A percentile compares a stretch with the other conserved stretches of the same genome.
Evolutionary conservation across 2,113 vertebrate species (phyloP).

Genomic region (Corythornis cristatus): DNA sequence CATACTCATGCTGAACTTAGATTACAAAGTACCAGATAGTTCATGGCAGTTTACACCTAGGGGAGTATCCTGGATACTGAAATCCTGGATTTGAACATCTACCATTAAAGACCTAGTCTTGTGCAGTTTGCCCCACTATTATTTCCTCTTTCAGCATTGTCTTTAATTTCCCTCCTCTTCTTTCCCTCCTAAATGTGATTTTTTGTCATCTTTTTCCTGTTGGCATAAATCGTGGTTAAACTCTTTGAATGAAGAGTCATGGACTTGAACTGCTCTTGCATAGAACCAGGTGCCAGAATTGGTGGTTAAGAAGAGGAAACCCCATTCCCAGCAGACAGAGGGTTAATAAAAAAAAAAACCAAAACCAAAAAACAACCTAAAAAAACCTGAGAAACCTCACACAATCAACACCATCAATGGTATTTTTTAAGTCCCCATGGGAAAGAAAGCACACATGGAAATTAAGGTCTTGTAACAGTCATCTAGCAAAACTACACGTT

Average conservation of each 20-base stretch:
- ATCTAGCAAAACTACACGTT: not conserved
- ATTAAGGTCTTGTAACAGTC: not conserved
- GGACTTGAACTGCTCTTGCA: conserved; percentile 31
- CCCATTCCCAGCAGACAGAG: conserved; percentile 30
- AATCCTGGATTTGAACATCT: not conserved
- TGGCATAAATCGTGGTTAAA: conserved; percentile 66
- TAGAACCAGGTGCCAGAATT: conserved; percentile 50
- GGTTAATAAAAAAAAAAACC: conserved; percentile 43
- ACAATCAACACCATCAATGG: not conserved
- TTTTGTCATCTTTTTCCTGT: conserved; percentile 58
- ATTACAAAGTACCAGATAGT: not conserved
- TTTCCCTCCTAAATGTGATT: not conserved
- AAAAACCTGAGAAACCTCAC: not conserved
- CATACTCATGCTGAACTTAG: not conserved
- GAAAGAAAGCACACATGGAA: not conserved
- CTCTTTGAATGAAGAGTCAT: conserved; percentile 17
- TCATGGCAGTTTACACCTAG: not conserved
- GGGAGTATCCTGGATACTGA: not conserved
- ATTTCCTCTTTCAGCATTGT: not conserved
- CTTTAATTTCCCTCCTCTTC: conserved; percentile 15
- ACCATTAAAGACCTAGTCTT: not conserved
- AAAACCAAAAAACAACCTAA: not conserved
- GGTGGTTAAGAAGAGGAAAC: conserved; percentile 64
- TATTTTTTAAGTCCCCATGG: not conserved
- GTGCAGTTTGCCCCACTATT: not conserved